Evolutionary conservation across 1,140 invertebrate species (phyloP).

Genomic region (Caenorhabditis briggsae): DNA sequence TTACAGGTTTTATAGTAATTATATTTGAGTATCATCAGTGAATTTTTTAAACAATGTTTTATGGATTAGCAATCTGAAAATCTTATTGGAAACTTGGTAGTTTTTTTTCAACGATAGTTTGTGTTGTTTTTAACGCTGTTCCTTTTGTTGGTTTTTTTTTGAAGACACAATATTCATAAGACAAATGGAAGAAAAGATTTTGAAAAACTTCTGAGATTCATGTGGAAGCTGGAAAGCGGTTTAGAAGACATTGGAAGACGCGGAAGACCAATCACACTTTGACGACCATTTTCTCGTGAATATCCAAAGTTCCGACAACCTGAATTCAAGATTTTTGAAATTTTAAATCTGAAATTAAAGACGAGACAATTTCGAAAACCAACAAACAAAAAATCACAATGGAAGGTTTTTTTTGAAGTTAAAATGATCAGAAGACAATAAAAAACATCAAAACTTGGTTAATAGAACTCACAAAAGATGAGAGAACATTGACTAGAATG

Average conservation of each 20-base stretch:
- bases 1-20: too few species aligned
- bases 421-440: neutral
- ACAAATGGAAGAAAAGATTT: neutral
- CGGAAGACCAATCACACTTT: constrained; percentile 67
- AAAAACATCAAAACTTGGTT: constrained; percentile 25
- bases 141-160: neutral
- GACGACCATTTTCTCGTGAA: constrained; percentile 78
- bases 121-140: too few species aligned
- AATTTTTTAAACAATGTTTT: too few species aligned
- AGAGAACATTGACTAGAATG: neutral
- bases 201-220: constrained; percentile 11
- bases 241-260: neutral
- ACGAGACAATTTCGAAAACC: neutral
- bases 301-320: constrained; percentile 77
- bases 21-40: too few species aligned
- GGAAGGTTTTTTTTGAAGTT: too few species aligned
- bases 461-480: constrained; percentile 8
- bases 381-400: neutral
- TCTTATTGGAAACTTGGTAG: too few species aligned
- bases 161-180: neutral
- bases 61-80: too few species aligned
- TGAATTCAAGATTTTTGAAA: constrained; percentile 64
- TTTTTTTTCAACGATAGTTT: too few species aligned
- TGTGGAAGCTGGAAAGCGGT: constrained; percentile 17
- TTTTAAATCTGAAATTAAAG: neutral